Evolutionary conservation across 2,797 vertebrate species (phyloP).

Genomic region (Sternarchorhynchus goeldii): DNA sequence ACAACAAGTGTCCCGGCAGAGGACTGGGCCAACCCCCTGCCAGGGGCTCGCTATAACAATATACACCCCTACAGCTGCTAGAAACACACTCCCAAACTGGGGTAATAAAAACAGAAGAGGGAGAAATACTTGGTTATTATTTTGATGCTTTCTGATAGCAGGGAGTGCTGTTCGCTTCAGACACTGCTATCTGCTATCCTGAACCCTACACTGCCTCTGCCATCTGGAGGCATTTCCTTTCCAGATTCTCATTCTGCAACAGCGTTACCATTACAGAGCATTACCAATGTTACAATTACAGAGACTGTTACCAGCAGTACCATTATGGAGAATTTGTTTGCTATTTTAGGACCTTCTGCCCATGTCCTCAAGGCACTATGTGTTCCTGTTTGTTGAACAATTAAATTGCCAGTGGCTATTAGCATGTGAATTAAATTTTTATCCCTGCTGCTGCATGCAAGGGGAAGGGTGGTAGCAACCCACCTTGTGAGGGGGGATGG

Average conservation of each 20-base stretch:
- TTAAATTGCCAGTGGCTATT: constrained; percentile 35
- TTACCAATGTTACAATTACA: no score
- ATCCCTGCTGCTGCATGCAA: constrained; percentile 24
- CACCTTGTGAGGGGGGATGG: constrained; percentile 7
- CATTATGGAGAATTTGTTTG: neutral
- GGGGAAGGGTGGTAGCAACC: constrained; percentile 27
- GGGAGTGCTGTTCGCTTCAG: no score
- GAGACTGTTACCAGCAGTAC: no score
- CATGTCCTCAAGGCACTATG: constrained; percentile 25
- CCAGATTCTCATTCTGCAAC: neutral
- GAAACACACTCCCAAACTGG: no score
- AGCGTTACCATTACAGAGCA: neutral
- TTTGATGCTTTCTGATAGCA: no score
- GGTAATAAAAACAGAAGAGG: no score
- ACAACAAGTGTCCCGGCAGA: no score
- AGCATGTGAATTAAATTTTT: constrained; percentile 33
- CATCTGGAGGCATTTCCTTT: neutral
- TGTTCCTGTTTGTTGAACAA: constrained; percentile 38
- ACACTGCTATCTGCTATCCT: neutral
- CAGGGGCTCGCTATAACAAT: no score
- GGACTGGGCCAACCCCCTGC: no score
- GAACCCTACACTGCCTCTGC: neutral
- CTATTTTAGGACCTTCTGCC: constrained; percentile 29
- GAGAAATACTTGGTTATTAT: no score
- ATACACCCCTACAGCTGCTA: no score